Evolutionary conservation across 2,113 vertebrate species (phyloP).

Genomic region (Propithecus coquereli): DNA sequence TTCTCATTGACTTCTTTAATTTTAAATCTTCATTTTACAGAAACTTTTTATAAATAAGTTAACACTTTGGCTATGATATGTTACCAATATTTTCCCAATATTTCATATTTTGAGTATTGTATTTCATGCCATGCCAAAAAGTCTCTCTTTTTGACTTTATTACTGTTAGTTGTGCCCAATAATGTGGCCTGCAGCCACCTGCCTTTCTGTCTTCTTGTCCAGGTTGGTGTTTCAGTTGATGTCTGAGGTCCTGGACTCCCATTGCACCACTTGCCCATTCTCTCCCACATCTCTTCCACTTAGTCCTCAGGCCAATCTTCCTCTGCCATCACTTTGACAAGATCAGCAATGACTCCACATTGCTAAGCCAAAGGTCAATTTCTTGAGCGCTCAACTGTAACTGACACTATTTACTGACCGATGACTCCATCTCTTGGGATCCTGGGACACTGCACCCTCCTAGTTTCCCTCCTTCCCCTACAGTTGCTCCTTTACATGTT

Average conservation of each 20-base stretch:
- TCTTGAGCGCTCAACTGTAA: not conserved
- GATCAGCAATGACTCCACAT: not conserved
- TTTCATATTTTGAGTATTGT: too few species aligned
- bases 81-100: too few species aligned
- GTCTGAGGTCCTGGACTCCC: not conserved
- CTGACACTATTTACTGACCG: not conserved
- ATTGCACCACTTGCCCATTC: not conserved
- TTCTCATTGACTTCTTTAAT: too few species aligned
- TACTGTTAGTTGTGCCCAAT: not conserved
- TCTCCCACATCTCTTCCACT: not conserved
- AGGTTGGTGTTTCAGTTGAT: not conserved
- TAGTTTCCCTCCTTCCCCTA: not conserved
- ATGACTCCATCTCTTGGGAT: not conserved
- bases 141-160: too few species aligned
- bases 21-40: too few species aligned
- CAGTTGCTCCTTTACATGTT: not conserved
- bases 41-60: too few species aligned
- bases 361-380: not conserved
- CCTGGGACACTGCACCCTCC: not conserved
- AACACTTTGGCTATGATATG: too few species aligned
- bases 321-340: not conserved
- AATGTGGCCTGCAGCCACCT: not conserved
- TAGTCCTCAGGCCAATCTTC: not conserved
- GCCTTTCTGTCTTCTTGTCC: not conserved
- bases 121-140: too few species aligned